Evolutionary conservation across 2,888 invertebrate genomes (phyloP).

Genomic region (Noctua janthe): DNA sequence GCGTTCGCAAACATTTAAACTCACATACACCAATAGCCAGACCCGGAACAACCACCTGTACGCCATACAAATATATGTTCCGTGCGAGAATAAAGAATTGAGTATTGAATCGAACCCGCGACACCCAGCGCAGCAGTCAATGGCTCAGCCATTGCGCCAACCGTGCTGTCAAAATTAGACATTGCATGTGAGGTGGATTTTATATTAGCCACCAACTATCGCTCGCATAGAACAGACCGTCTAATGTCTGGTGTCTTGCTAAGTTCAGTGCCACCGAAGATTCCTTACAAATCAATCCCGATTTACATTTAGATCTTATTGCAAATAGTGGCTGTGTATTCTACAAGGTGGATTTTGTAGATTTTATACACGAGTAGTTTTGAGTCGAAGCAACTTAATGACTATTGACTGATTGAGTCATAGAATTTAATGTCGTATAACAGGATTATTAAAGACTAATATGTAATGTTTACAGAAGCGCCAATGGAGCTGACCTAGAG

Average conservation of each 20-base stretch:
- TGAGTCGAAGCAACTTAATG: not conserved
- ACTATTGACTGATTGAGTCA: not conserved
- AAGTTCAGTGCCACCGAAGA: not conserved
- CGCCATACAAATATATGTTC: no score
- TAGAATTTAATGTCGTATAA: not conserved
- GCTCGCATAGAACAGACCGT: not conserved
- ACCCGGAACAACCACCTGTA: no score
- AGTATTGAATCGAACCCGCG: no score
- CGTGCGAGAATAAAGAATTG: no score
- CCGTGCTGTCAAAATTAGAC: no score
- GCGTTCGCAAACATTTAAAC: no score
- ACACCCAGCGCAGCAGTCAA: no score
- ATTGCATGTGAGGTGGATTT: not conserved
- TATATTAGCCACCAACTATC: not conserved
- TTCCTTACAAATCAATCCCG: not conserved
- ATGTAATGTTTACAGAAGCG: conserved; percentile 79
- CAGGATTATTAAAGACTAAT: not conserved
- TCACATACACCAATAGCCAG: no score
- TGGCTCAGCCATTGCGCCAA: no score
- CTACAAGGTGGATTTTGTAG: not conserved
- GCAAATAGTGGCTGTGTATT: not conserved
- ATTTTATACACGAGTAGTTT: not conserved
- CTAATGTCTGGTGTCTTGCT: not conserved
- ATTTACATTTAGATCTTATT: not conserved
- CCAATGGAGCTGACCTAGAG: conserved; percentile 90